Evolutionary conservation across 2,113 vertebrate genomes (phyloP), one percentile per base, ranked within the genome.

Genomic region (Pedetes capensis): DNA sequence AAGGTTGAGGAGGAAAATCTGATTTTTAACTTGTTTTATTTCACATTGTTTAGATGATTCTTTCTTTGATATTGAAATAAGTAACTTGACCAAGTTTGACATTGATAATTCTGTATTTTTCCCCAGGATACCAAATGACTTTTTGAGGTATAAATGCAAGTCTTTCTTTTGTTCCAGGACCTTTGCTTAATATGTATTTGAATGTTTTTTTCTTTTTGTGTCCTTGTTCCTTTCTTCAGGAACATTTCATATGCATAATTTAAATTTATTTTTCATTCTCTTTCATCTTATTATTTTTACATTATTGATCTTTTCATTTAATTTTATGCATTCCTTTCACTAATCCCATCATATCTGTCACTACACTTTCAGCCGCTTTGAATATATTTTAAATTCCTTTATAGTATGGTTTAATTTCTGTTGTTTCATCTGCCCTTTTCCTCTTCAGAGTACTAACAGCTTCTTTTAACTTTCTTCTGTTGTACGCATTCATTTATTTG

Each of bases 371-470:
- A 78, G 25, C 71, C 37, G 53, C 11, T 86, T 95, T 71, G 32
- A 85, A 61, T 85, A 20, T 34, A 53, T 53, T 94, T 79, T 78
- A 80, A 87, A 68, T 87, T 89, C 25, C 32, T 55, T 96, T 55
- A 51, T 39, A 63, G 63, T 78, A 79, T 27, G n/a, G 17, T 8
- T 82, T 68, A 20, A 55, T 44, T 86, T 82, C 5, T 20, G 78
- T 14, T 57, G n/a, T 85, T 74, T 83, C 55, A 34, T 39, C 83
- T 69, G 3, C 49, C 27, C 22, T 79, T 44, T 82, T 42, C 5
- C 27, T 84, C 68, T 88, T 75, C 34, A 53, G 53, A 76, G 4
- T 7, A 80, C 20, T 44, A 89, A 42, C 32, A 59, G 34, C 18
- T 81, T 69, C 27, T 95, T 89, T 90, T 37, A 64, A 89, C 25